Percentiles rank a stretch among this genome's conserved stretches.
Conservation (phyloP, 2,797 vertebrate species). For the Diplodus puntazzo region DNA sequence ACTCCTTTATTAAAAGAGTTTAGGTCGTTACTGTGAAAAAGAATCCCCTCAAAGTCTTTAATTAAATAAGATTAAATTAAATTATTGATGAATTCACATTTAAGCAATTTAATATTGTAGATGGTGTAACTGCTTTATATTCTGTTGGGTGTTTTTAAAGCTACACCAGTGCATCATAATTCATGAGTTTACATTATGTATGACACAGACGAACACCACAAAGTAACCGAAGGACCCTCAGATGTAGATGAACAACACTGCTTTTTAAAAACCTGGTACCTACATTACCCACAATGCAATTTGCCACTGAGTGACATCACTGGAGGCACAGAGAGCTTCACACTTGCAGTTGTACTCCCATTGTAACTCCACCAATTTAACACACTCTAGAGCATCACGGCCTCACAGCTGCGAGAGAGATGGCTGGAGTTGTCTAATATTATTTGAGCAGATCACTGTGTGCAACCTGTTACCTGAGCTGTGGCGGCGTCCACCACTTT, state of each 20-base stretch:
- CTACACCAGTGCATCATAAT: neutral
- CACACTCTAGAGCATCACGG: too few species aligned
- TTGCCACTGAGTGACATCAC: too few species aligned
- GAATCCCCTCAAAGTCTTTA: neutral
- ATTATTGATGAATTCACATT: conserved; percentile 28
- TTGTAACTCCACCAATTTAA: too few species aligned
- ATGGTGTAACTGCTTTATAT: conserved; percentile 4
- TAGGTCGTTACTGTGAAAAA: neutral
- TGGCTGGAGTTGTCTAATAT: neutral
- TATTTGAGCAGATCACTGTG: neutral
- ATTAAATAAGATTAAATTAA: neutral
- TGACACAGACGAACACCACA: neutral
- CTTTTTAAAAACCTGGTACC: too few species aligned
- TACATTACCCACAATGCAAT: too few species aligned
- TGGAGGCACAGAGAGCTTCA: too few species aligned
- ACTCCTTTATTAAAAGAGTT: neutral
- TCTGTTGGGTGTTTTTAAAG: neutral
- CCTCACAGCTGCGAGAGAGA: neutral
- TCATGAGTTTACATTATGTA: neutral
- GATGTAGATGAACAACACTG: too few species aligned
- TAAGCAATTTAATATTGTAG: neutral
- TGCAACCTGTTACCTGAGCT: conserved; percentile 79
- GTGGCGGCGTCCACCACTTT: conserved; percentile 86
- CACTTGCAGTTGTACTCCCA: too few species aligned
- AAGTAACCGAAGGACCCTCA: too few species aligned